Evolutionary conservation across 2,797 vertebrate genomes (phyloP), one percentile per base, ranked within the genome.

Genomic region (Lates japonicus): DNA sequence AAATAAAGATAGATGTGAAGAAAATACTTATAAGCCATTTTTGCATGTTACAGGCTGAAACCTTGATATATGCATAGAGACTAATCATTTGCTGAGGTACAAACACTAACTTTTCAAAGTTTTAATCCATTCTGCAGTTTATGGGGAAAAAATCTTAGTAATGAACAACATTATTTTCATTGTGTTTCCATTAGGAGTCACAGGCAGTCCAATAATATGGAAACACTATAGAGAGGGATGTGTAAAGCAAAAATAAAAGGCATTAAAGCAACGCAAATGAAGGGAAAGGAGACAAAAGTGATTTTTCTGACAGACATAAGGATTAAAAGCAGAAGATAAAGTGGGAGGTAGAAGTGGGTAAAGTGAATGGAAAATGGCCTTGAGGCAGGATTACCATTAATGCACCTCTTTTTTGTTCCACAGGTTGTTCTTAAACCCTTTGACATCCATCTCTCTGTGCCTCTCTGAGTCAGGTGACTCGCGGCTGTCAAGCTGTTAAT

Each of bases 381-480:
- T 71, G 60, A 80, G 76, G 65, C 76, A 75, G 58, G 74, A 78
- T 74, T 88, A 74, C 22, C 78, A 67, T 81, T 42, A 83, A 82
- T 62, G 41, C 68, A 75, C 17, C 25, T 72, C 60, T 82, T 58
- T 72, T 67, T 74, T 83, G 68, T 78, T 81, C 42, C 12, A 72
- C 73, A 76, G 42, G 64, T 70, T 72, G 39, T 77, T 82, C 70
- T 71, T 69, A 81, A 80, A 70, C n/a, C 84, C 61, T 44, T 60
- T 17, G 10, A 81, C 61, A 78, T 70, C 75, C 54, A 42, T 85
- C 61, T 74, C 51, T 67, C n/a, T 60, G 37, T 66, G 51, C 70
- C 35, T 8, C 58, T 81, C 20, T 17, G 25, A 46, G 63, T n/a
- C 63, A 54, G 79, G 65, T 84, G 83, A 83, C 59, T 80, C 37